phyloP scores from a whole-genome alignment of 2,888 invertebrate species.

The Drosophila fulvimacula region DNA sequence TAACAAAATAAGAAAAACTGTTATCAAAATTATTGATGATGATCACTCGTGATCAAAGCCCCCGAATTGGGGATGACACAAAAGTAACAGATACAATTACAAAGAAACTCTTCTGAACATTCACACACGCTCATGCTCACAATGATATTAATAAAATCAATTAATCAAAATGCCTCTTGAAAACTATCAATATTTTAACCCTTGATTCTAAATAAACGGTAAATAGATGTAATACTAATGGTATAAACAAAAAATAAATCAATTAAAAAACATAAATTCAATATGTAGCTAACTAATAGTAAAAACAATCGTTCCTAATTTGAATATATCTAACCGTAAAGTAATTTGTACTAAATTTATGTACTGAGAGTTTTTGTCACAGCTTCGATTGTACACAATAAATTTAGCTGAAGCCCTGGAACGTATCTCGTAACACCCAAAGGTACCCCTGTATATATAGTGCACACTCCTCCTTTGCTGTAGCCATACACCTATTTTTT shows the following conservation, averaged over 20 bases:
- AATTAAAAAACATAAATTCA: slow-evolving; percentile 52
- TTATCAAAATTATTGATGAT: slow-evolving; percentile 47
- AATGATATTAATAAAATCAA: slow-evolving; percentile 73
- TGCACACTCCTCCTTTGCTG: slow-evolving; percentile 59
- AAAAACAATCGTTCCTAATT: slow-evolving; percentile 70
- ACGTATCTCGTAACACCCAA: slow-evolving; percentile 37
- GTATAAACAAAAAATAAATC: slow-evolving; percentile 49
- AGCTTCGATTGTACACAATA: slow-evolving; percentile 40
- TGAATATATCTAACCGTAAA: slow-evolving; percentile 71
- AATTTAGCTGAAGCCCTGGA: slow-evolving; percentile 42
- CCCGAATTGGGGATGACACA: slow-evolving; percentile 22
- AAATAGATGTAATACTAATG: slow-evolving; percentile 76
- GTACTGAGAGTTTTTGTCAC: slow-evolving; percentile 36
- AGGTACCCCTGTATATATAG: slow-evolving; percentile 65
- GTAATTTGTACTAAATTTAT: slow-evolving; percentile 59
- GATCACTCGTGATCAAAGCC: slow-evolving; percentile 33
- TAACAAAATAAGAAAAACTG: slow-evolving; percentile 58
- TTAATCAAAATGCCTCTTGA: slow-evolving; percentile 63
- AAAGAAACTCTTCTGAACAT: slow-evolving; percentile 82
- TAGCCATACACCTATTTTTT: slow-evolving; percentile 62
- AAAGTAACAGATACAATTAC: slow-evolving; percentile 55
- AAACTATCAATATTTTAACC: slow-evolving; percentile 74
- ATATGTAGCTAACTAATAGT: slow-evolving; percentile 80
- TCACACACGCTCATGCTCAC: slow-evolving; percentile 86
- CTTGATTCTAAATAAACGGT: slow-evolving; percentile 71